Conservation (phyloP, 37 sponge, comb jelly and placozoan genomes). For the Corticium candelabrum region DNA sequence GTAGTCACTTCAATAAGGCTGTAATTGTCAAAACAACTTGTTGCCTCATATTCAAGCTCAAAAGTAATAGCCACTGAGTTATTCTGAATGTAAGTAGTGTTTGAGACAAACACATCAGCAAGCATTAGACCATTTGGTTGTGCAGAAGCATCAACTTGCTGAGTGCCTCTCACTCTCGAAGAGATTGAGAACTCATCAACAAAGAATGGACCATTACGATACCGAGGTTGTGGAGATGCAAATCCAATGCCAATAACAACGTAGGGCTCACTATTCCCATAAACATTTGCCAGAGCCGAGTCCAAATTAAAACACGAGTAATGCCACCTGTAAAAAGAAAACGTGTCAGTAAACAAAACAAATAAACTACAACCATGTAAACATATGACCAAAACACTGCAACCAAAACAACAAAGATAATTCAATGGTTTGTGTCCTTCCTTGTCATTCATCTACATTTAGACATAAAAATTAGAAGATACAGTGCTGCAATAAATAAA, state of each 20-base stretch:
- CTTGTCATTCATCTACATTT: too few relatives aligned
- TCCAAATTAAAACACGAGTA: constrained; percentile 20
- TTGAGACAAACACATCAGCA: not conserved
- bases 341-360: too few relatives aligned
- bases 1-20: not conserved
- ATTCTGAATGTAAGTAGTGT: not conserved
- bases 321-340: constrained; percentile 26
- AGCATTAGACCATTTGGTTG: constrained; percentile 36
- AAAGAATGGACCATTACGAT: constrained; percentile 11
- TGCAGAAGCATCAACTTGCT: constrained; percentile 13
- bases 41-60: not conserved
- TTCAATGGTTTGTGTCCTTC: too few relatives aligned
- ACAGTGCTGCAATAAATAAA: too few relatives aligned
- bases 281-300: not conserved
- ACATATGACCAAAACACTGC: too few relatives aligned
- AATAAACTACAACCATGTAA: not conserved
- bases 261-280: not conserved
- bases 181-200: constrained; percentile 50
- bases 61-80: not conserved
- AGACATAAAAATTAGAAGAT: too few relatives aligned
- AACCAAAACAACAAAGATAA: too few relatives aligned
- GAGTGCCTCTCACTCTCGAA: constrained; percentile 5
- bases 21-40: not conserved
- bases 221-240: constrained; percentile 13
- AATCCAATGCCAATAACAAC: constrained; percentile 18